Evolutionary conservation across 2,113 vertebrate species (phyloP), one percentile per base, ranked within the genome.

Genomic region (Labeo catla): DNA sequence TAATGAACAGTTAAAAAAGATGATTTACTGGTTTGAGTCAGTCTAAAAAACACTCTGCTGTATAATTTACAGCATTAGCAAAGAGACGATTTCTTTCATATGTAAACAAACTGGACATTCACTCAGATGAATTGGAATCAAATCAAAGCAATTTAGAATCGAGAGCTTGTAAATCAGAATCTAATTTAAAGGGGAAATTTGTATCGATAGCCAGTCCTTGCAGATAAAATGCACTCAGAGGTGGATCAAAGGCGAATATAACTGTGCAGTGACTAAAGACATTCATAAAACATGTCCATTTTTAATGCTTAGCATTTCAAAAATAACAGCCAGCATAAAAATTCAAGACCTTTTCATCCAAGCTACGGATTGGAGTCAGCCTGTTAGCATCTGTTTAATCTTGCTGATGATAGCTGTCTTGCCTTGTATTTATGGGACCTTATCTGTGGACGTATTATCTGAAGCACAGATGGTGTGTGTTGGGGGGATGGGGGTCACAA

Each of bases 321-420:
- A 85, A 61, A 23, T 16, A 36, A 21, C 19, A 86, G 50, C 68
- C 82, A 85, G 76, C 84, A 72, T 68, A 52, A 88, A 90, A 78
- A 85, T 86, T 59, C 63, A 15, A 28, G 15, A 74, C 87, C 86
- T 43, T 28, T 87, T 72, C 89, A 87, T 39, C 57, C 78, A 87
- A 80, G 39, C 78, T 68, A 74, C 50, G 87, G 89, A 93, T 90
- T 88, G 86, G 74, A 90, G 63, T 86, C 77, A 86, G 90, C 89
- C 28, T 81, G 91, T 90, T 87, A 91, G 92, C 91, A 92, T 91
- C 87, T 91, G 90, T 91, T 91, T 94, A 95, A 94, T 95, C 93
- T 90, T 92, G 93, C 92, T 94, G 92, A 94, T 93, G 89, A 91
- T 92, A 92, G 93, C 91, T 89, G 88, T 91, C 87, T 89, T 91